A percentile compares a stretch with the other conserved stretches of the same genome.
These are phyloP conservation scores for Ariopsis seemanni DNA, from an alignment of 2,113 vertebrate genomes.

Conservation along the genomic window DNA sequence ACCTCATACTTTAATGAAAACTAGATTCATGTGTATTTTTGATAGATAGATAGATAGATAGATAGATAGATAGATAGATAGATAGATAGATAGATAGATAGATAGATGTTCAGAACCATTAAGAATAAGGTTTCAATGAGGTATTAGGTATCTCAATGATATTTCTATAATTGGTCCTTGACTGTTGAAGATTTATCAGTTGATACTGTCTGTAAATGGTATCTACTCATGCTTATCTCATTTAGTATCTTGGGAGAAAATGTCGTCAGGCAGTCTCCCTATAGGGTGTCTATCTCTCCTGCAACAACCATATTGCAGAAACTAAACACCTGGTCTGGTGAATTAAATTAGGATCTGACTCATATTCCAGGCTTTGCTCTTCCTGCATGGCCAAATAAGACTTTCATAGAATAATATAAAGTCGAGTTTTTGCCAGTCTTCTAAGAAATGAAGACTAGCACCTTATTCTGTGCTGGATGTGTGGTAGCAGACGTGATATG, in stretches of 20 bases:
- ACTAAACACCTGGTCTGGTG: slow-evolving; percentile 25
- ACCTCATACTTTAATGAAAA: not conserved
- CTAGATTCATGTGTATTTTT: too few species aligned
- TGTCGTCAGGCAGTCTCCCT: slow-evolving; percentile 29
- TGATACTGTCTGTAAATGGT: slow-evolving; percentile 46
- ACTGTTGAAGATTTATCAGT: slow-evolving; percentile 71
- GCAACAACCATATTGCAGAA: slow-evolving; percentile 20
- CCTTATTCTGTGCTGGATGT: slow-evolving; percentile 30
- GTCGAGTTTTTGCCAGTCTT: not conserved
- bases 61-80: too few species aligned
- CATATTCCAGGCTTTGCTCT: slow-evolving; percentile 16
- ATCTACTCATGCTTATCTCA: slow-evolving; percentile 58
- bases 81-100: too few species aligned
- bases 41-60: too few species aligned
- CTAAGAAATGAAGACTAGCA: slow-evolving; percentile 10
- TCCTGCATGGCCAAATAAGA: slow-evolving; percentile 22
- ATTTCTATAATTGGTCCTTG: slow-evolving; percentile 67
- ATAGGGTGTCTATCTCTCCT: slow-evolving; percentile 25
- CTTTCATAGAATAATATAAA: not conserved
- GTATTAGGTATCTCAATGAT: slow-evolving; percentile 58
- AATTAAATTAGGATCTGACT: slow-evolving; percentile 47
- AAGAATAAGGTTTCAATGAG: not conserved
- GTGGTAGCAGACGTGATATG: slow-evolving; percentile 49
- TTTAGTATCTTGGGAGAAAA: slow-evolving; percentile 44
- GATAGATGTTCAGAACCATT: too few species aligned